A percentile compares a stretch with the other conserved stretches of the same genome.
These are phyloP conservation scores for Drosophila acutilabella DNA, from an alignment of 2,888 invertebrate genomes.

Conservation along the genomic window DNA sequence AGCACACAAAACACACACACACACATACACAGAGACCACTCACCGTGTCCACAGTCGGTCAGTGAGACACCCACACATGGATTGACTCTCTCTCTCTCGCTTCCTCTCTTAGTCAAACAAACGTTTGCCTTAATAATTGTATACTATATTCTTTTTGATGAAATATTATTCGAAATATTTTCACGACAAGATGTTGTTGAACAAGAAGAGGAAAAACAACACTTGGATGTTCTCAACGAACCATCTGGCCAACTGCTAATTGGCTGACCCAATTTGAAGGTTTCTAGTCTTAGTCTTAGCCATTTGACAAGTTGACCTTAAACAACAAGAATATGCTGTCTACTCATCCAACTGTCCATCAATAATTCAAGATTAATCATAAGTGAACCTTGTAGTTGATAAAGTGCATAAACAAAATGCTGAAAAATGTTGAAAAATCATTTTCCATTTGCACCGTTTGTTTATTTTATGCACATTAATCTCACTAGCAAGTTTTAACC, in stretches of 20 bases:
- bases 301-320: slow-evolving; percentile 18
- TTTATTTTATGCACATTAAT: slow-evolving; percentile 25
- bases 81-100: slow-evolving; percentile 1
- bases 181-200: slow-evolving; percentile 48
- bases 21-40: background rate
- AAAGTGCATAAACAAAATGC: slow-evolving; percentile 43
- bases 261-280: slow-evolving; percentile 50
- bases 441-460: slow-evolving; percentile 24
- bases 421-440: slow-evolving; percentile 36
- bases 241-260: slow-evolving; percentile 46
- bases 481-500: background rate
- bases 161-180: slow-evolving; percentile 47
- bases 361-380: slow-evolving; percentile 25
- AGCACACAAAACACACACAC: slow-evolving; percentile 23
- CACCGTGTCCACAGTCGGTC: slow-evolving; percentile 33
- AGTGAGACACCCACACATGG: slow-evolving; percentile 26
- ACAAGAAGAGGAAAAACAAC: slow-evolving; percentile 13
- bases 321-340: slow-evolving; percentile 11
- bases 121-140: slow-evolving; percentile 56
- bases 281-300: slow-evolving; percentile 5
- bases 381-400: slow-evolving; percentile 23
- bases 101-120: slow-evolving; percentile 17
- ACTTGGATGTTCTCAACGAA: slow-evolving; percentile 33
- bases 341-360: background rate
- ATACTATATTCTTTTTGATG: slow-evolving; percentile 22